Conservation (phyloP, 64 coral and sea anemone genomes). For the Actinia equina region DNA sequence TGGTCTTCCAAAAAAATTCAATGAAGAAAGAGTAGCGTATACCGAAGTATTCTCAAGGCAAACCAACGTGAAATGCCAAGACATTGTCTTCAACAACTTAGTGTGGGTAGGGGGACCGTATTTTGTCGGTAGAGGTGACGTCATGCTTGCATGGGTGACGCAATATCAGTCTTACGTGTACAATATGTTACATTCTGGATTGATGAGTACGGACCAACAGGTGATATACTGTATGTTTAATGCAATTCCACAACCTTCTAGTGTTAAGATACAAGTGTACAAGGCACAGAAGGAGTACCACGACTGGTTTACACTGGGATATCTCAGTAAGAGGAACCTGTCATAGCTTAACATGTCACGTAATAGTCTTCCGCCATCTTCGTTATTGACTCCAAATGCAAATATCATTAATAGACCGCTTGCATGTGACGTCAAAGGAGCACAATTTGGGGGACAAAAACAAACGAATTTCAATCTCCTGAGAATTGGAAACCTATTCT, state of each 20-base stretch:
- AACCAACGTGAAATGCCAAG: not conserved
- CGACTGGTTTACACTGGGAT: slow-evolving; percentile 20
- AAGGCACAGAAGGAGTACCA: not conserved
- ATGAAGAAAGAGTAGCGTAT: not conserved
- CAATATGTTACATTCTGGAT: not conserved
- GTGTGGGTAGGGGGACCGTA: not conserved
- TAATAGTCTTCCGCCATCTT: no score
- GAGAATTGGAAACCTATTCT: no score
- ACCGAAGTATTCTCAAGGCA: not conserved
- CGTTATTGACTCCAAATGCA: no score
- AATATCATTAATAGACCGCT: no score
- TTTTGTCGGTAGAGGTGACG: slow-evolving; percentile 21
- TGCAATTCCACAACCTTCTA: not conserved
- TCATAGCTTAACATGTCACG: no score
- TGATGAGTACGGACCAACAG: slow-evolving; percentile 23
- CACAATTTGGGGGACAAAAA: no score
- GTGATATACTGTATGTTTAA: slow-evolving; percentile 2
- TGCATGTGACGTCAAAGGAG: no score
- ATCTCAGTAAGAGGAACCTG: not conserved
- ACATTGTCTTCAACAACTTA: not conserved
- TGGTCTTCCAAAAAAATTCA: not conserved
- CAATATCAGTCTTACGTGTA: not conserved
- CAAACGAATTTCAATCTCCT: no score
- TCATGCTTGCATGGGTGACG: not conserved
- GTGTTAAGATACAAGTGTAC: not conserved